Evolutionary conservation across 1,140 invertebrate species (phyloP), one percentile per base, ranked within the genome.

Genomic region (Pseudomyrmex cubaensis): DNA sequence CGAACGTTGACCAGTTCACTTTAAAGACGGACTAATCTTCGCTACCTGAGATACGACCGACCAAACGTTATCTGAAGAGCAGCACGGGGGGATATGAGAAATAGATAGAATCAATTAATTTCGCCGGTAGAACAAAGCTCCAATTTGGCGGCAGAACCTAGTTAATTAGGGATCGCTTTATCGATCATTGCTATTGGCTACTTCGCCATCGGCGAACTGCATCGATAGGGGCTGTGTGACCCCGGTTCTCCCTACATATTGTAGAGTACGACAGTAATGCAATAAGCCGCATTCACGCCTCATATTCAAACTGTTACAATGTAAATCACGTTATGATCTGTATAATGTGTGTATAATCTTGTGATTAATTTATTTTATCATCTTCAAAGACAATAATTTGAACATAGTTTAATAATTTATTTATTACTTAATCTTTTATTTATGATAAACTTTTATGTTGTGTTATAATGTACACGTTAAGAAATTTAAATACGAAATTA

Each of bases 71-170:
- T 82, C 73, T 67, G 77, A 85, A 85, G 77, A 87, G 85, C 89
- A 90, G 35, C 7, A 35, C 7, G 35, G 17, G 50, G 90, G 89
- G n/a, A n/a, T 91, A 92, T 92, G 88, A 35, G 35, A 89, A 90
- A 91, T 91, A 89, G 90, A 90, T 92, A 86, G 90, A 92, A 91
- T 93, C 92, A 92, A 93, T 93, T 92, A 92, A 92, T 92, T 92
- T 92, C 83, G 72, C 76, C 80, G 88, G 75, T 86, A 87, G 90
- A 91, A 93, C 92, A 93, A 92, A 92, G 92, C 92, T 88, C 90
- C 91, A 91, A 93, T 93, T 93, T 92, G 89, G 89, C 90, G 88
- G 88, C 87, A 89, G 88, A 88, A 90, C 85, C 87, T 80, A 86
- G 87, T 90, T 92, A 92, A 92, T 92, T 92, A 92, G 91, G 90